phyloP scores from a whole-genome alignment of 2,113 vertebrate species.

The Ramphastos sulfuratus region DNA sequence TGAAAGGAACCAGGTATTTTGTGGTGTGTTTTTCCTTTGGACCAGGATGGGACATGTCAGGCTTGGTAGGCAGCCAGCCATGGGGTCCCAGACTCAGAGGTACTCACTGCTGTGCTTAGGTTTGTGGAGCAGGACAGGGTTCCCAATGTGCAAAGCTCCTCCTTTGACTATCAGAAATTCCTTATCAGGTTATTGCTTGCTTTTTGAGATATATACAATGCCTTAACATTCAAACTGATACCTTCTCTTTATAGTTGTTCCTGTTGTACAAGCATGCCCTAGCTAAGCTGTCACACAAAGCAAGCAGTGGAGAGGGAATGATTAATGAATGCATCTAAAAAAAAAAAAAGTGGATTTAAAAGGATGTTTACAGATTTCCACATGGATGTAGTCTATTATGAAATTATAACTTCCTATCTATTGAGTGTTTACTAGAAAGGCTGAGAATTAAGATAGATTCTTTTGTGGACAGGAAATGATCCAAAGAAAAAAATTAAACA shows the following conservation, averaged over 20 bases:
- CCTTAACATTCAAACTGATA: background rate
- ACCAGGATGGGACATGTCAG: background rate
- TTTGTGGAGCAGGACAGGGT: rapidly evolving
- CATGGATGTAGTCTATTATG: slow-evolving; percentile 26
- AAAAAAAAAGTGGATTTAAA: background rate
- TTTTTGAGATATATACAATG: background rate
- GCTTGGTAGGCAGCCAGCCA: background rate
- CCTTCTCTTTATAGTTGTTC: background rate
- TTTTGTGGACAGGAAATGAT: slow-evolving; percentile 57
- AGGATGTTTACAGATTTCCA: slow-evolving; percentile 60
- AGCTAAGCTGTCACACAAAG: background rate
- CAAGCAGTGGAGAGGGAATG: background rate
- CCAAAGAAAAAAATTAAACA: slow-evolving; percentile 49
- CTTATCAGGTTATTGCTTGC: background rate
- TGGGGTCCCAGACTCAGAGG: background rate
- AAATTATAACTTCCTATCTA: slow-evolving; percentile 58
- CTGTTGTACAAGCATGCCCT: background rate
- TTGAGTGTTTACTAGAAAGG: slow-evolving; percentile 60
- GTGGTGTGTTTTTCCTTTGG: background rate
- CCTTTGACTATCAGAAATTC: background rate
- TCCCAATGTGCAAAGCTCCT: background rate
- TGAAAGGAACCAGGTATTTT: background rate
- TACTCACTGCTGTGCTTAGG: background rate
- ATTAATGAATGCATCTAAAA: background rate
- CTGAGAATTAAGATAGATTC: slow-evolving; percentile 37